Evolutionary conservation across 2,888 invertebrate genomes (phyloP), one percentile per base, ranked within the genome.

Genomic region (Hemithea aestivaria): DNA sequence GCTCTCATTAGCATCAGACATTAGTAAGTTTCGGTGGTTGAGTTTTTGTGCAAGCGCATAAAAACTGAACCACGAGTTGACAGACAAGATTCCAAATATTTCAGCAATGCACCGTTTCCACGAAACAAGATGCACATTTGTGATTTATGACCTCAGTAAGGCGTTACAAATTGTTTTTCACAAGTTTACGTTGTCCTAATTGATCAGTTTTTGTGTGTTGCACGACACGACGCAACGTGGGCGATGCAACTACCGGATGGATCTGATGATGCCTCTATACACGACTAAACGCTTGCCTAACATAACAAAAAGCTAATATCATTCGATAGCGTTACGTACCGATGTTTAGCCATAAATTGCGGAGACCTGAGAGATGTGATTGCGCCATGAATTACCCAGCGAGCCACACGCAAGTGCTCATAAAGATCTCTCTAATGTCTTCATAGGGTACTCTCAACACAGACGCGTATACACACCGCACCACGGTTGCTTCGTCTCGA

Each of bases 351-450:
- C 58, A 63, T 68, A 76, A 75, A 76, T 74, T 74, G 68, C 70
- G 65, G 67, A 59, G 62, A 66, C 70, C 67, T 65, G 65, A 69
- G 64, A 70, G 54, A 55, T 71, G 66, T 75, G 72, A 79, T 80
- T 76, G 73, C 72, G 50, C 60, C 66, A 69, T 60, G 70, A 77
- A 77, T 78, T 76, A 76, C 69, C 64, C 56, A 64, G 59, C 53
- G 60, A 70, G 66, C 70, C 71, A 65, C 82, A 83, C 81, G 82
- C 83, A 77, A 80, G 58, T 62, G 62, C 64, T 73, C 75, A 73
- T 78, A 76, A 75, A 78, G 73, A 73, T 74, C 69, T 59, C 61
- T 73, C 67, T 84, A 82, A 84, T 85, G 81, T 84, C 84, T 83
- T 79, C 70, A 85, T 85, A 76, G 66, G 58, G 61, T 67, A 60